Evolutionary conservation across 64 coral and sea anemone species (phyloP), one percentile per base, ranked within the genome.

Genomic region (Actinia tenebrosa): DNA sequence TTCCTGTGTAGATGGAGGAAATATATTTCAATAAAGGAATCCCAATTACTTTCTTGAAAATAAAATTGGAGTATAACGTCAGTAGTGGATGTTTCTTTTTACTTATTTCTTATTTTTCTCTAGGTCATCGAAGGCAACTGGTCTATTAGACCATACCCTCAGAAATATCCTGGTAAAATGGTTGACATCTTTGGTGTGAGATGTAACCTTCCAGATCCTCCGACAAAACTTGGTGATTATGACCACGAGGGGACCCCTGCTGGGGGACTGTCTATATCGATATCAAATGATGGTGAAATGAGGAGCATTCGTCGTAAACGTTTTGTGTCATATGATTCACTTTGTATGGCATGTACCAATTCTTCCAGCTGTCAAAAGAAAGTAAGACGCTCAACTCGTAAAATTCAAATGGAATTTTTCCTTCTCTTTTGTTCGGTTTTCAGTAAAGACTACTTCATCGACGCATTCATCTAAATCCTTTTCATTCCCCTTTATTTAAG

Each of bases 191-290:
- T 89, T 80, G 66, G 85, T 18, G 44, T 94, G 1, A 83, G 89
- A 44, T 94, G 92, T 44, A 50, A 84, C 17, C 85, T 94, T 17
- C 92, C 92, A 7, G 59, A 20, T 0, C 86, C 92, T 17, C 92
- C 88, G 14, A 50, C 71, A 6, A 86, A 53, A 45, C 80, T 83
- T 10, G 82, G 83, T 22, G 75, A 90, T 44, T 69, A 26, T 60
- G 45, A 83, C 22, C 15, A 79, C 27, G 60, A 46, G 9, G 88
- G 88, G 15, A 89, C 71, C 7, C 84, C 88, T 61, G 84, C 92
- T 30, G 84, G 80, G 16, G 88, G 84, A 4, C 26, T 84, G 45
- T 56, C 37, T 26, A 84, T 84, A 54, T 56, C 20, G 50, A 84
- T 84, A 47, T 84, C 82, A n/a, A 84, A 84, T 52, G 56, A 84